phyloP scores from a whole-genome alignment of 2,113 vertebrate genomes.

The Dipodomys merriami region DNA sequence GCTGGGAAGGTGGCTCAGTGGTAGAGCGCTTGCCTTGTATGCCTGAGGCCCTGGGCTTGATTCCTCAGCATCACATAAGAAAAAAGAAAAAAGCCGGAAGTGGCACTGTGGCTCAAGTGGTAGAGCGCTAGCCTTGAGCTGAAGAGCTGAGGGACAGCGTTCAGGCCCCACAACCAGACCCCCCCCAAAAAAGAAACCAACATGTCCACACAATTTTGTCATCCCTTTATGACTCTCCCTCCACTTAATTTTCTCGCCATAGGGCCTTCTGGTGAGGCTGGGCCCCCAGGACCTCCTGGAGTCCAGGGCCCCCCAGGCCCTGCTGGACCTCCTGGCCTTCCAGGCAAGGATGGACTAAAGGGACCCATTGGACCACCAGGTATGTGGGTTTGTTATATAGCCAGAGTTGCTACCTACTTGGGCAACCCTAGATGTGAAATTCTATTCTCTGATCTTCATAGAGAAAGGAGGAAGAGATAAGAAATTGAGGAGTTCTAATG shows the following conservation, averaged over 20 bases:
- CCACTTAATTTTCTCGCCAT: constrained; percentile 41
- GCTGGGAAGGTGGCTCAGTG: too few relatives aligned
- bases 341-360: constrained; percentile 88
- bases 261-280: constrained; percentile 86
- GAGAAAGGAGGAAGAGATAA: background rate
- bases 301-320: constrained; percentile 86
- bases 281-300: constrained; percentile 89
- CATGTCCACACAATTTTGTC: background rate
- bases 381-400: constrained; percentile 74
- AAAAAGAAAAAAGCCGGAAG: too few relatives aligned
- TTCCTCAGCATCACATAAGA: too few relatives aligned
- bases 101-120: too few relatives aligned
- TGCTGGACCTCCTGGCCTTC: constrained; percentile 85
- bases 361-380: constrained; percentile 91
- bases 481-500: background rate
- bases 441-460: background rate
- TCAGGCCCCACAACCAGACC: too few relatives aligned
- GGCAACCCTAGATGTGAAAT: background rate
- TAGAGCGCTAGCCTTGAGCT: too few relatives aligned
- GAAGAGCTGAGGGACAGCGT: too few relatives aligned
- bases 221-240: background rate
- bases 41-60: too few relatives aligned
- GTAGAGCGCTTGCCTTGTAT: too few relatives aligned
- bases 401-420: background rate
- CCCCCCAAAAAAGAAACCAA: too few relatives aligned